A percentile compares a stretch with the other conserved stretches of the same genome.
These are phyloP conservation scores for Acyrthosiphon pisum DNA, from an alignment of 1,140 invertebrate species.

Conservation along the genomic window DNA sequence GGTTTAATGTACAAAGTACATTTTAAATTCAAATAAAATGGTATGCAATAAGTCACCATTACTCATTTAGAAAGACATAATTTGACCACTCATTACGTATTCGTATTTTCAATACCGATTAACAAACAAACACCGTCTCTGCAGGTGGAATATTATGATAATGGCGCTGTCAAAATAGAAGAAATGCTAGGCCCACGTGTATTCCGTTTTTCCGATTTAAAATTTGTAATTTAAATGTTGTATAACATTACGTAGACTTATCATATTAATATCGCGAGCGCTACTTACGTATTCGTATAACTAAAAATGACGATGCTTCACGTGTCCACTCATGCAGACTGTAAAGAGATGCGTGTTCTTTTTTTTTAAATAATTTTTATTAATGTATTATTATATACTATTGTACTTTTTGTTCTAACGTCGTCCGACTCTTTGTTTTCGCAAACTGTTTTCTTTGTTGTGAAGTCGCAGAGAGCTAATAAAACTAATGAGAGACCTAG, in stretches of 20 bases:
- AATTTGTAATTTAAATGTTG: background rate
- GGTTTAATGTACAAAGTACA: background rate
- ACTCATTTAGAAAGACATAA: background rate
- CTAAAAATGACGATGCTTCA: background rate
- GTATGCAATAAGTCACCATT: background rate
- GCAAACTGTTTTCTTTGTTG: background rate
- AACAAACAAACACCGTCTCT: background rate
- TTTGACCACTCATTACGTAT: background rate
- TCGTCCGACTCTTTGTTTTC: background rate
- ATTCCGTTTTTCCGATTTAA: background rate
- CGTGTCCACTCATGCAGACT: background rate
- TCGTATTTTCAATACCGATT: background rate
- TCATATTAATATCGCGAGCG: background rate
- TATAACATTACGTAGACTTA: background rate
- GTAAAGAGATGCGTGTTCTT: background rate
- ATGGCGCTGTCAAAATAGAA: background rate
- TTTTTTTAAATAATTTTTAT: background rate
- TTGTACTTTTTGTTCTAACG: background rate
- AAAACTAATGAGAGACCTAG: constrained; percentile 11
- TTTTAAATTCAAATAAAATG: constrained; percentile 6
- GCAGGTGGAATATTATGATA: background rate
- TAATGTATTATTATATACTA: background rate
- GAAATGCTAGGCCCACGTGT: background rate
- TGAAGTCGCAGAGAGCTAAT: background rate
- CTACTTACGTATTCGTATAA: constrained; percentile 5